Evolutionary conservation across 2,888 invertebrate species (phyloP), one percentile per base, ranked within the genome.

Genomic region (Apoderus coryli): DNA sequence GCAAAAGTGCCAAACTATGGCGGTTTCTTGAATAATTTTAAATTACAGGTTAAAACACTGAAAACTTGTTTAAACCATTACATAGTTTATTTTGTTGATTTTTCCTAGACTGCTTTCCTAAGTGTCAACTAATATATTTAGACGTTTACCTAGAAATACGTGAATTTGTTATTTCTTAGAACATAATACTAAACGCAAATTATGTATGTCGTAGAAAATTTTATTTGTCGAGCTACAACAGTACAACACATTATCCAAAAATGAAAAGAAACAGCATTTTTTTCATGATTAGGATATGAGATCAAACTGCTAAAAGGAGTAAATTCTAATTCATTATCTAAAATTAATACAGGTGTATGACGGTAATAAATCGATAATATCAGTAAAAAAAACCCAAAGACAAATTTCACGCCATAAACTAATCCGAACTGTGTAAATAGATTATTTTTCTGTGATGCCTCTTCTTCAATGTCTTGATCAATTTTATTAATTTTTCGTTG

Each of bases 401-500:
- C 3, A 2, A 50, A 42, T 42, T 59, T 60, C 3, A 57, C 36
- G 2, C 50, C 57, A 47, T 63, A 66, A 24, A 41, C 54, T 44
- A 49, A 47, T 15, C 42, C 36, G 11, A 54, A 32, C 22, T 45
- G 40, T 27, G 46, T 31, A 10, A 44, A 29, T 28, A 46, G 35
- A 29, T 38, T 44, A 29, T 39, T 44, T 32, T 45, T 46, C 14
- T 38, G 33, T 14, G 23, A 42, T 28, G 41, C 41, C 13, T 49
- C 50, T 16, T 61, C 59, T 45, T 62, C 60, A 15, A 68, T 42
- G 33, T 61, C 49, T 33, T 47, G 50, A 44, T 69, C 66, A n/a
- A 70, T 46, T 41, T 54, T 60, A 39, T 63, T 66, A 12, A 72
- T 66, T 51, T 59, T 65, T 24, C 71, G 54, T 46, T 71, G 71